Base-by-base conservation (phyloP, 2,113 vertebrate species). In the Camelus bactrianus region DNA sequence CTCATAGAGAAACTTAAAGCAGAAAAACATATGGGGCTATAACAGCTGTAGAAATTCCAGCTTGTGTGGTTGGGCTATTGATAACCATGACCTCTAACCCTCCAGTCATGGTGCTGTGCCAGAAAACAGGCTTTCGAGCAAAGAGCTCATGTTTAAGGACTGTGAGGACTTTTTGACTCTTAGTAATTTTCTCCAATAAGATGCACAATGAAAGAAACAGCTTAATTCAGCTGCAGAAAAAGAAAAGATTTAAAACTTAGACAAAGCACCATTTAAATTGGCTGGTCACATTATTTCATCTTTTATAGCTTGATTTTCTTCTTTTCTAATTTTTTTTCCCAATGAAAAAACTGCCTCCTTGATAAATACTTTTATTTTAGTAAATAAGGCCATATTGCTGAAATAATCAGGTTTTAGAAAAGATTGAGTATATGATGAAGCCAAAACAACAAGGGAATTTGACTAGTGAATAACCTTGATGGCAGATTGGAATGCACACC, bases 381-480 rank as follows among this genome's bases (percentile, higher is more conserved):
- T 73, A 96, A 94, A 81, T 65, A 89, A 95, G 48, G 9, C 69
- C 70, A 5, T 42, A 80, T 67, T 89, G 64, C 88, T 97, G 92
- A 95, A 88, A 93, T 95, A 93, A 91, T 79, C 64, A 42, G 50
- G 32, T 83, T 94, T 93, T 83, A 70, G 46, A 93, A 94, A 79
- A 94, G 65, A 85, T 42, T 32, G 54, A 38, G 28, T 80, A 54
- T 30, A 76, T n/a, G 93, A 67, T 67, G 58, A 92, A 83, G 52
- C 26, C 15, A n/a, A 81, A 70, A 32, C 48, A 67, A 28, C n/a
- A 83, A 62, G 62, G 67, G 42, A 70, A 35, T 77, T 86, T 85
- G 54, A 89, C 75, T 70, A 86, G 46, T 60, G 20, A 88, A 84
- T 85, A 97, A 90, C 48, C 88, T 93, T 77, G 95, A 97, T 73